Evolutionary conservation across 2,888 invertebrate species (phyloP).

Genomic region (Drosophila cracens): DNA sequence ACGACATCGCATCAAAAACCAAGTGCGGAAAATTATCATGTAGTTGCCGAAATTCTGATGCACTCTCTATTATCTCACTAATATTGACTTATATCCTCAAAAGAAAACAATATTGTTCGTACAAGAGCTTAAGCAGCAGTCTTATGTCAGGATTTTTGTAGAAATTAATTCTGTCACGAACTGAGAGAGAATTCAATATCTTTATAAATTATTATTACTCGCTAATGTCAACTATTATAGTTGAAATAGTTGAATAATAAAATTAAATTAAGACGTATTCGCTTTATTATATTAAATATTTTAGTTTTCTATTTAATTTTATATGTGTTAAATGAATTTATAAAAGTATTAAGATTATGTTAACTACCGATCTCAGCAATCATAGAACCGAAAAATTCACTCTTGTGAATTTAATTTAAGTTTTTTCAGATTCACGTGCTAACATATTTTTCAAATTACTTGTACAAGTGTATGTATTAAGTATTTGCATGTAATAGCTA

Average conservation of each 20-base stretch:
- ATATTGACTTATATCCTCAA: neutral
- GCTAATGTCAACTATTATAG: neutral
- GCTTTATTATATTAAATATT: neutral
- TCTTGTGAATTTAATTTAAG: neutral
- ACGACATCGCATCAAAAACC: constrained; percentile 49
- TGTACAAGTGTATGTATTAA: neutral
- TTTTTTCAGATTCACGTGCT: neutral
- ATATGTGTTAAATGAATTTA: neutral
- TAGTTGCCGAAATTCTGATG: constrained; percentile 18
- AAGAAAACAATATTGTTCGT: neutral
- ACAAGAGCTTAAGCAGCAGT: neutral
- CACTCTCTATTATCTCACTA: neutral
- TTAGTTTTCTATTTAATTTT: neutral
- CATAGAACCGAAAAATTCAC: neutral
- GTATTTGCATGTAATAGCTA: neutral
- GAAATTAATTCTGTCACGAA: neutral
- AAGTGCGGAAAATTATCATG: constrained; percentile 19
- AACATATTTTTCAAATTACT: neutral
- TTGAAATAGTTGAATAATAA: too few relatives aligned
- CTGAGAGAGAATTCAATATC: neutral
- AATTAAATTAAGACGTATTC: neutral
- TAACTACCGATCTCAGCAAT: neutral
- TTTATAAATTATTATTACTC: neutral
- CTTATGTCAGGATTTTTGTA: neutral
- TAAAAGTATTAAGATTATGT: neutral